A percentile compares a stretch with the other conserved stretches of the same genome.
phyloP scores from a whole-genome alignment of 2,888 invertebrate species.

The Phengaris arion region DNA sequence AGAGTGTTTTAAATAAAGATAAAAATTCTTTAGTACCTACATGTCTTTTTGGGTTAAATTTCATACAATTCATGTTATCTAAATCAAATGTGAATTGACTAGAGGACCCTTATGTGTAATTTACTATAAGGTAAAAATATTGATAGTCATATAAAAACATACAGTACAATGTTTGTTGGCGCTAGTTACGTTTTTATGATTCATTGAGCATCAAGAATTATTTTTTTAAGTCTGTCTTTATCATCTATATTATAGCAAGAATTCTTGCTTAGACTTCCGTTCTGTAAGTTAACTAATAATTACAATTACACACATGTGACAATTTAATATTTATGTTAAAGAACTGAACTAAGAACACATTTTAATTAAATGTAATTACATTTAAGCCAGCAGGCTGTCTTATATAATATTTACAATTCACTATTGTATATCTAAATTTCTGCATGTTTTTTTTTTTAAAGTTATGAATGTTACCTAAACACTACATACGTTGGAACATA shows the following conservation, averaged over 20 bases:
- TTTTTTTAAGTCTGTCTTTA: no score
- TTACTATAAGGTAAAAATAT: neutral
- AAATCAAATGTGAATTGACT: slow-evolving; percentile 9
- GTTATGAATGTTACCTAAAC: neutral
- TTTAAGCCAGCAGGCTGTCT: neutral
- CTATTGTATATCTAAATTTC: neutral
- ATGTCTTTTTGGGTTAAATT: neutral
- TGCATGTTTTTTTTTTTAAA: neutral
- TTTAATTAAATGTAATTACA: neutral
- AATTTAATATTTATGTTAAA: neutral
- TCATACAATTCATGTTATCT: slow-evolving; percentile 6
- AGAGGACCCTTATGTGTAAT: neutral
- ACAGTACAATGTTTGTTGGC: neutral
- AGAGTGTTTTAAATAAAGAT: neutral
- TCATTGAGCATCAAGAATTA: no score
- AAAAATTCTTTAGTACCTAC: neutral
- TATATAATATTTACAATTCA: neutral
- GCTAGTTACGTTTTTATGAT: no score
- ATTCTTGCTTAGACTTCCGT: no score
- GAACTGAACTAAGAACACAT: neutral
- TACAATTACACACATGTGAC: neutral
- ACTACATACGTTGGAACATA: neutral
- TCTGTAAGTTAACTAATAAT: neutral
- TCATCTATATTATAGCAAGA: no score
- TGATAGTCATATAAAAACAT: neutral